These are phyloP conservation scores for Synaphobranchus kaupii DNA, from an alignment of 2,797 vertebrate genomes.

Conservation along the genomic window DNA sequence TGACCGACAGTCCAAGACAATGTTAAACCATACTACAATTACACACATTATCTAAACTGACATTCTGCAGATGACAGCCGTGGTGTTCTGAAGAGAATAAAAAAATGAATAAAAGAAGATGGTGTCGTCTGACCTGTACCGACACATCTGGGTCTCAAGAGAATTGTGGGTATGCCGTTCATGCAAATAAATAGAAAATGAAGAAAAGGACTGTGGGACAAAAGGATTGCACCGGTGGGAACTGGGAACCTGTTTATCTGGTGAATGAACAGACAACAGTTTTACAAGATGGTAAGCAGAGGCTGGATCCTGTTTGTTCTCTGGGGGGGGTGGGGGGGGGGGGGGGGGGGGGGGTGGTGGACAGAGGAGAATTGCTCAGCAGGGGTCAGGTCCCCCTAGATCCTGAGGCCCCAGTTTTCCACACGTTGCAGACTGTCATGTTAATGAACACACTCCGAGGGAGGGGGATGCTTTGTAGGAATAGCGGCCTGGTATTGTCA, in stretches of 20 bases:
- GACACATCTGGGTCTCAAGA: slow-evolving; percentile 3
- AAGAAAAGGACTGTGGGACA: slow-evolving; percentile 24
- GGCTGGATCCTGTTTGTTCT: slow-evolving; percentile 50
- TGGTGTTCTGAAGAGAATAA: slow-evolving; percentile 13
- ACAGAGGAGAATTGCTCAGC: slow-evolving; percentile 49
- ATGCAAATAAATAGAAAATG: slow-evolving; percentile 38
- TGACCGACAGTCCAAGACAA: background rate
- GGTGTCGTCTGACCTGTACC: slow-evolving; percentile 39
- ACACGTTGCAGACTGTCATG: slow-evolving; percentile 47
- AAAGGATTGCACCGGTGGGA: slow-evolving; percentile 37
- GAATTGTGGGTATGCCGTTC: slow-evolving; percentile 25
- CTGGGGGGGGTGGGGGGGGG: slow-evolving; percentile 39
- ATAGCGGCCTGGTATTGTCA: slow-evolving; percentile 37
- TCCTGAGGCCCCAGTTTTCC: slow-evolving; percentile 39
- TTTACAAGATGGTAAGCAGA: slow-evolving; percentile 67
- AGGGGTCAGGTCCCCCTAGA: slow-evolving; percentile 40
- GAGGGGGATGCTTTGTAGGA: slow-evolving; percentile 34
- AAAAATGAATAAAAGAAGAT: slow-evolving; percentile 32
- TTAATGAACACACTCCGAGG: slow-evolving; percentile 45
- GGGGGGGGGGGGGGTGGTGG: too few species aligned
- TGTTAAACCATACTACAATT: background rate
- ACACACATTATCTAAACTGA: slow-evolving; percentile 20
- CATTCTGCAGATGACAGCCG: slow-evolving; percentile 9
- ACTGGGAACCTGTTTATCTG: slow-evolving; percentile 46
- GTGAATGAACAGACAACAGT: slow-evolving; percentile 48